These are phyloP conservation scores for Periplaneta americana DNA, from an alignment of 1,140 invertebrate genomes.

Conservation along the genomic window DNA sequence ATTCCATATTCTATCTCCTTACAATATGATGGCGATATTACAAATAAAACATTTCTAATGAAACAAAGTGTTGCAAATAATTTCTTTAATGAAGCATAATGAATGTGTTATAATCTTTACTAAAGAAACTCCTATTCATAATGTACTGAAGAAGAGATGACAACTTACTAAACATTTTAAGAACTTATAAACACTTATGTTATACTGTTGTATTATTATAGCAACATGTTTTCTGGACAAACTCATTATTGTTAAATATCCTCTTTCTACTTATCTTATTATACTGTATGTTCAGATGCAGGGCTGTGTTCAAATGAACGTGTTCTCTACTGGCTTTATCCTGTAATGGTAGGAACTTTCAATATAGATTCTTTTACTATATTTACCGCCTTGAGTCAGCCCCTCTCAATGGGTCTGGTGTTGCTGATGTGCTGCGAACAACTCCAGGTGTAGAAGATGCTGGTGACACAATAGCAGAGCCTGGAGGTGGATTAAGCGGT, in stretches of 20 bases:
- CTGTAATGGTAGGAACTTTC: neutral
- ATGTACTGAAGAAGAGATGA: no score
- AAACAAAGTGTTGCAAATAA: no score
- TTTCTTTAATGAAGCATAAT: no score
- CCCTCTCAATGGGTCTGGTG: constrained; percentile 38
- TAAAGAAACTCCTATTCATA: no score
- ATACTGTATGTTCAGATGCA: neutral
- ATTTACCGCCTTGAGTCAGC: constrained; percentile 13
- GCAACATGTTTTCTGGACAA: no score
- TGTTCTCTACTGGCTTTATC: neutral
- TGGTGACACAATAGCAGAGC: constrained; percentile 37
- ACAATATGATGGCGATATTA: no score
- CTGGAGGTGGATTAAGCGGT: constrained; percentile 23
- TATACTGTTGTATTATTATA: no score
- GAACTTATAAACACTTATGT: no score
- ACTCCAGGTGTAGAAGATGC: constrained; percentile 37
- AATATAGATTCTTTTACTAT: neutral
- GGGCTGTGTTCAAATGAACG: neutral
- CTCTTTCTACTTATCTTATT: neutral
- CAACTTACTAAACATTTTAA: no score
- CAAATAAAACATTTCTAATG: no score
- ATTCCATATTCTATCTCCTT: no score
- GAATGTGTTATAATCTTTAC: no score
- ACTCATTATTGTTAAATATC: neutral
- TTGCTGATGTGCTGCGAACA: constrained; percentile 40